A percentile compares a stretch with the other conserved stretches of the same genome.
These are phyloP conservation scores for Ramphastos sulfuratus DNA, from an alignment of 2,113 vertebrate genomes.

Conservation along the genomic window DNA sequence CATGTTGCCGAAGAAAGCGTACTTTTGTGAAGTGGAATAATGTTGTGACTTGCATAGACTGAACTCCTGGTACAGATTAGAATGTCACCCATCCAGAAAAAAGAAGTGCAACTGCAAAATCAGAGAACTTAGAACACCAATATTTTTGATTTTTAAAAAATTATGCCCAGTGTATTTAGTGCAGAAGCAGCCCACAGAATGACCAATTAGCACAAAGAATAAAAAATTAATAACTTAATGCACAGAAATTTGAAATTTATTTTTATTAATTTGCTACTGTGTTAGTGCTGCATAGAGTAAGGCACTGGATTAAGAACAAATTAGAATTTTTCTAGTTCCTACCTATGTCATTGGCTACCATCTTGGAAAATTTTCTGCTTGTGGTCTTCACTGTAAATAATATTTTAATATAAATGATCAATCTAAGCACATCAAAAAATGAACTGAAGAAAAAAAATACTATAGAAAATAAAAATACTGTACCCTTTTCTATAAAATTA, in stretches of 20 bases:
- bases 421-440: conserved; percentile 72
- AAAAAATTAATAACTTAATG: conserved; percentile 62
- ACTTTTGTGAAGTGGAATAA: not conserved
- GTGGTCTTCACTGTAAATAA: conserved; percentile 95
- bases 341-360: conserved; percentile 87
- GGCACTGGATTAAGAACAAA: conserved; percentile 72
- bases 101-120: conserved; percentile 51
- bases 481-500: conserved; percentile 98
- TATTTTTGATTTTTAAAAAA: conserved; percentile 65
- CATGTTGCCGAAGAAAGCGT: not conserved
- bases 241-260: conserved; percentile 39
- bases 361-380: conserved; percentile 99
- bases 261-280: conserved; percentile 19
- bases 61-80: conserved; percentile 72
- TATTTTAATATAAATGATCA: conserved; percentile 79
- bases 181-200: conserved; percentile 71
- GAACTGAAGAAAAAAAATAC: conserved; percentile 69
- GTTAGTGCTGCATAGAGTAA: conserved; percentile 77
- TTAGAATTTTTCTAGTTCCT: conserved; percentile 79
- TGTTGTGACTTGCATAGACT: conserved; percentile 64
- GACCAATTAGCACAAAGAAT: conserved; percentile 59
- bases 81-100: conserved; percentile 52
- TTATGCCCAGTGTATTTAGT: conserved; percentile 55
- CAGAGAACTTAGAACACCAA: conserved; percentile 56
- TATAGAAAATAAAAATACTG: conserved; percentile 79